Evolutionary conservation across 2,888 invertebrate species (phyloP), one percentile per base, ranked within the genome.

Genomic region (Athalia rosae): DNA sequence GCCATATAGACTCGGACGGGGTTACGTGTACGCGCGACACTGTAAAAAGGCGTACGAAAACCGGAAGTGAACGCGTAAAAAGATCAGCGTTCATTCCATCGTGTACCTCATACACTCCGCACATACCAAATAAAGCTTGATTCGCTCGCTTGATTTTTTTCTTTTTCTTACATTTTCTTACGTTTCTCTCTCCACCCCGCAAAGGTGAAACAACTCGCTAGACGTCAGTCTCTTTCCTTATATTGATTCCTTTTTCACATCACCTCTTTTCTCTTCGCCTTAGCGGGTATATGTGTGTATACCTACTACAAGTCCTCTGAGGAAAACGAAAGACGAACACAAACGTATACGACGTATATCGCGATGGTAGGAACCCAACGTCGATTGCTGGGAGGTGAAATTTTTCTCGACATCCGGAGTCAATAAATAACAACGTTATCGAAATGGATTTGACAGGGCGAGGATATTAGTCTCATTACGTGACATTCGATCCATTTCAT

Each of bases 381-480:
- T 53, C 53, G 53, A 53, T n/a, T n/a, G 53, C n/a, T 11, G 53
- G 9, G 53, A n/a, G 53, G 53, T 8, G 53, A 53, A 53, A 53
- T 53, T 67, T 53, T 67, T 67, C 50, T 67, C 47, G 64, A 64
- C 47, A 47, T 64, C 13, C 58, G 11, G 11, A 50, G 47, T 64
- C 45, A 64, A 64, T 47, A 64, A 64, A 6, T 47, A 13, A 58
- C 50, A 58, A 6, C 45, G 64, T 64, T 64, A 47, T 64, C 11
- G 64, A 64, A 67, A 67, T 67, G 50, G 50, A 67, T 67, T 67
- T 67, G 67, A 28, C 67, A 53, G n/a, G 11, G 15, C 13, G 3
- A 28, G 28, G 45, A 13, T 43, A 43, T 63, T 63, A 47, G 63
- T 45, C 63, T 63, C 63, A 47, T 45, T 63, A 63, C 45, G 45